A percentile compares a stretch with the other conserved stretches of the same genome.
These are phyloP conservation scores for Heliconius himera DNA, from an alignment of 1,140 invertebrate species.

Conservation along the genomic window DNA sequence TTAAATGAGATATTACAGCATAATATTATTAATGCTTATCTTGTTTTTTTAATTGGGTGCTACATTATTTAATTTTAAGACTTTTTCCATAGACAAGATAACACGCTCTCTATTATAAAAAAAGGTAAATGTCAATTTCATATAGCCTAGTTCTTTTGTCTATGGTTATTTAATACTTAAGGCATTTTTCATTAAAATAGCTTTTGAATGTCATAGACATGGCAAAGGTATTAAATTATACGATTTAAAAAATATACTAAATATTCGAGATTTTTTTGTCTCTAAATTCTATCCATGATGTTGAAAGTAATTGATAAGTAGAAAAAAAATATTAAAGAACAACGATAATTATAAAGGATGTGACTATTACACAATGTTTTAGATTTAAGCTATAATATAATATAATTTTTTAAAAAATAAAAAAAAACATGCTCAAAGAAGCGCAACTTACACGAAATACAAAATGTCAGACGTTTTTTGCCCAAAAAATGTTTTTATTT, in stretches of 20 bases:
- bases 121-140: not conserved
- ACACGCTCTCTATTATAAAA: not conserved
- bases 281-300: not conserved
- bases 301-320: not conserved
- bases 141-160: conserved; percentile 3
- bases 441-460: not conserved
- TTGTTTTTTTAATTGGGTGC: conserved; percentile 1
- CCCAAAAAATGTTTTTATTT: not conserved
- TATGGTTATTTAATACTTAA: conserved; percentile 3
- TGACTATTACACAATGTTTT: conserved; percentile 25
- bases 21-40: conserved; percentile 5
- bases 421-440: conserved; percentile 27
- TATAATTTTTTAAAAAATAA: conserved; percentile 13
- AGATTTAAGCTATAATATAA: conserved; percentile 5
- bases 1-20: not conserved
- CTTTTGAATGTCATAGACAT: conserved; percentile 6
- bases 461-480: conserved; percentile 13
- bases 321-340: not conserved
- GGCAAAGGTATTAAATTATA: not conserved
- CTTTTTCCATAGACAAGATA: not conserved
- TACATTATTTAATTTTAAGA: conserved; percentile 9
- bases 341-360: conserved; percentile 17
- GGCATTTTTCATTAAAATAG: not conserved
- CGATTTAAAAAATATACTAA: not conserved
- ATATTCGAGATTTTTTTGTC: not conserved